Evolutionary conservation across 2,888 invertebrate genomes (phyloP).

Genomic region (Dasypogon diadema): DNA sequence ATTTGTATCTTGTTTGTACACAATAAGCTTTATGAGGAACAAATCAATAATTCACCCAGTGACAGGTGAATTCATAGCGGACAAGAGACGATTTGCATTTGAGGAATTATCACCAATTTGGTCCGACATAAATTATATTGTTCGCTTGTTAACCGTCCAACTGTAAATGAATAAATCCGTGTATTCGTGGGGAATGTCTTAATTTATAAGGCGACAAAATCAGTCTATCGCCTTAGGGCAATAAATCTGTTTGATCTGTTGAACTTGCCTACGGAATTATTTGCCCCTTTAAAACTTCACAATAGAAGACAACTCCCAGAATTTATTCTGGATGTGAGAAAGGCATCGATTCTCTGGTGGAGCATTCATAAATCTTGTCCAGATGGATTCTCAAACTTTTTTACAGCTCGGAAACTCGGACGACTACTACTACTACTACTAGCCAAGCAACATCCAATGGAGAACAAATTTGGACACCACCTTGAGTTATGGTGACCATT

Average conservation of each 20-base stretch:
- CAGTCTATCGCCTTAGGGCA: not conserved
- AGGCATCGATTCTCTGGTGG: not conserved
- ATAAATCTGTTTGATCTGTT: not conserved
- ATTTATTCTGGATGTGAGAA: not conserved
- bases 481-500: conserved; percentile 29
- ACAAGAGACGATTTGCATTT: conserved; percentile 5
- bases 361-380: not conserved
- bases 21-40: not conserved
- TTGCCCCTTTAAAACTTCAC: not conserved
- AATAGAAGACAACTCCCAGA: not conserved
- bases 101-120: not conserved
- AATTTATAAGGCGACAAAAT: conserved; percentile 16
- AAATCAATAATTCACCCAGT: not conserved
- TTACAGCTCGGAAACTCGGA: too few relatives aligned
- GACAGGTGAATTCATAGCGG: not conserved
- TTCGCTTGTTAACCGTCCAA: not conserved
- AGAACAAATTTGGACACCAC: conserved; percentile 21
- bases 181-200: not conserved
- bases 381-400: not conserved
- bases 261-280: not conserved
- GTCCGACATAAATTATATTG: not conserved
- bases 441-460: not conserved
- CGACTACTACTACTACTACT: not conserved
- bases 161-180: not conserved
- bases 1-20: not conserved